Conservation (phyloP, 2,888 invertebrate species). For the Vesta saturnalis region DNA sequence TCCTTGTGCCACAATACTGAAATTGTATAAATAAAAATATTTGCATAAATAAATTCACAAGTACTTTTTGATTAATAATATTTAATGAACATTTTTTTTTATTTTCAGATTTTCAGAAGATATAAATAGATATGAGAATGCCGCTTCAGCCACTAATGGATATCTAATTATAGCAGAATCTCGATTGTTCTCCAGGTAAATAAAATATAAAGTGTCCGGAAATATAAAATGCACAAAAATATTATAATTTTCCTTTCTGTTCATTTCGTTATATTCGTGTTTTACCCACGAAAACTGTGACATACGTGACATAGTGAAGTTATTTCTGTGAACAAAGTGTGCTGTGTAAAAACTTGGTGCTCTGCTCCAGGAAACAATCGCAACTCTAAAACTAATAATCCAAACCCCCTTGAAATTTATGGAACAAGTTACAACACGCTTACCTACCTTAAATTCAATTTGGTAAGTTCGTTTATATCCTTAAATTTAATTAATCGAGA, state of each 20-base stretch:
- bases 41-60: no score
- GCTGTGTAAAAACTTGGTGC: conserved; percentile 26
- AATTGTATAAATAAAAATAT: no score
- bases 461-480: conserved; percentile 39
- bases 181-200: not conserved
- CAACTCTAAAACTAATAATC: conserved; percentile 36
- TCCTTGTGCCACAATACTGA: no score
- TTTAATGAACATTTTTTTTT: not conserved
- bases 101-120: conserved; percentile 2
- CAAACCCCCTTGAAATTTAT: conserved; percentile 33
- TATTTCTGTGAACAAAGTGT: conserved; percentile 34
- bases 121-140: not conserved
- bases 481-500: conserved; percentile 38
- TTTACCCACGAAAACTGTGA: conserved; percentile 22
- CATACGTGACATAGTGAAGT: conserved; percentile 29
- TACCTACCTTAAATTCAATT: conserved; percentile 38
- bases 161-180: not conserved
- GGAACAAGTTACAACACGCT: conserved; percentile 35
- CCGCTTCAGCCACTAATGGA: not conserved
- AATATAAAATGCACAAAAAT: not conserved
- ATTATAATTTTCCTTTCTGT: not conserved
- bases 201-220: not conserved
- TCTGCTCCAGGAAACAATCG: conserved; percentile 27
- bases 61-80: no score
- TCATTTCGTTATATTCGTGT: not conserved